Evolutionary conservation across 2,797 vertebrate genomes (phyloP).

Genomic region (Neosilurus mollespiculum): DNA sequence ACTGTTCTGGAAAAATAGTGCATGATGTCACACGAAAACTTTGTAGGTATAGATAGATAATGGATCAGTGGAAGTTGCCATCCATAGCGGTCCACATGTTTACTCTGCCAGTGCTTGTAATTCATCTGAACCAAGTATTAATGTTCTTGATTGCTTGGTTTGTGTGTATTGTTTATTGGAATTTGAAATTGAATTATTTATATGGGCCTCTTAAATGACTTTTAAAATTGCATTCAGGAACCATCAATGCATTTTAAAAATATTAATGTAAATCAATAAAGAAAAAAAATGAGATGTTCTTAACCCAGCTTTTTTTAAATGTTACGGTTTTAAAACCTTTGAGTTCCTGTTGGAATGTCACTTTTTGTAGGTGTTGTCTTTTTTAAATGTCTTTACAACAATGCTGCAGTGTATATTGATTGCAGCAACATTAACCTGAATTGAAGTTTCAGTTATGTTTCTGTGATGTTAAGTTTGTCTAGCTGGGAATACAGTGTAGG

Average conservation of each 20-base stretch:
- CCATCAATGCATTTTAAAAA: not conserved
- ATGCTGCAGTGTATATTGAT: not conserved
- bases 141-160: not conserved
- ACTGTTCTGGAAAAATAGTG: no score
- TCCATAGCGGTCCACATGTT: not conserved
- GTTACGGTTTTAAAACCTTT: not conserved
- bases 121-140: not conserved
- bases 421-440: not conserved
- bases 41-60: no score
- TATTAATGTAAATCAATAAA: not conserved
- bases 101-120: not conserved
- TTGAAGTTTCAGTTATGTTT: not conserved
- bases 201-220: not conserved
- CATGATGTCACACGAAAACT: no score
- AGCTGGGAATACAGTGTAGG: not conserved
- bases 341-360: not conserved
- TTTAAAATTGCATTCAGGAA: not conserved
- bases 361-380: not conserved
- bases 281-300: not conserved
- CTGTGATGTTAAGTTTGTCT: not conserved
- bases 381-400: not conserved
- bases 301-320: not conserved
- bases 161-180: not conserved
- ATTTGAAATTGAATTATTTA: not conserved
- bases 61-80: no score